These are phyloP conservation scores for Addax nasomaculatus DNA, from an alignment of 2,113 vertebrate genomes.

Conservation along the genomic window DNA sequence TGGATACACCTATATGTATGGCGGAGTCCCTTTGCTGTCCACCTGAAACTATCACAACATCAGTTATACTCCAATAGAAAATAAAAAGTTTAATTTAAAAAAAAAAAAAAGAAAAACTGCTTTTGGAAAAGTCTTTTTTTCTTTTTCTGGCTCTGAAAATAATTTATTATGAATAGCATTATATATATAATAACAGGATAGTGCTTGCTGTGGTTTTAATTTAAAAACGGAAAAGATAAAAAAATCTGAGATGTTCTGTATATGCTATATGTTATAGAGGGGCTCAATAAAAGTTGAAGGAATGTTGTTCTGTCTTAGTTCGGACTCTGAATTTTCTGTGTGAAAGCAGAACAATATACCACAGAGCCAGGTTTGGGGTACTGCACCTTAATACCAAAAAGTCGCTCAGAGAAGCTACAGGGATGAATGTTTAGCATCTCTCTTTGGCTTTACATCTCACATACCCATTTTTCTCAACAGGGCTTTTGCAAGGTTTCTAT, in stretches of 20 bases:
- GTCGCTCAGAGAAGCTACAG: background rate
- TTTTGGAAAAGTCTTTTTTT: background rate
- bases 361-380: background rate
- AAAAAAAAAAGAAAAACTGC: background rate
- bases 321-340: background rate
- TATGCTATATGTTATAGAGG: background rate
- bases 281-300: background rate
- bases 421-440: background rate
- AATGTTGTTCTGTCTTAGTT: background rate
- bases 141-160: background rate
- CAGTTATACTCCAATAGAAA: background rate
- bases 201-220: background rate
- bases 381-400: background rate
- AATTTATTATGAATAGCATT: background rate
- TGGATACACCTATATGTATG: background rate
- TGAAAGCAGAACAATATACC: background rate
- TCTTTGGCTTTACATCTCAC: background rate
- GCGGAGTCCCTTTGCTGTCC: background rate
- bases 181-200: background rate
- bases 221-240: background rate
- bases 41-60: background rate
- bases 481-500: background rate
- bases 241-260: background rate
- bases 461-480: background rate
- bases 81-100: background rate